Conservation (phyloP, 1,140 invertebrate genomes). For the Spodoptera litura region DNA sequence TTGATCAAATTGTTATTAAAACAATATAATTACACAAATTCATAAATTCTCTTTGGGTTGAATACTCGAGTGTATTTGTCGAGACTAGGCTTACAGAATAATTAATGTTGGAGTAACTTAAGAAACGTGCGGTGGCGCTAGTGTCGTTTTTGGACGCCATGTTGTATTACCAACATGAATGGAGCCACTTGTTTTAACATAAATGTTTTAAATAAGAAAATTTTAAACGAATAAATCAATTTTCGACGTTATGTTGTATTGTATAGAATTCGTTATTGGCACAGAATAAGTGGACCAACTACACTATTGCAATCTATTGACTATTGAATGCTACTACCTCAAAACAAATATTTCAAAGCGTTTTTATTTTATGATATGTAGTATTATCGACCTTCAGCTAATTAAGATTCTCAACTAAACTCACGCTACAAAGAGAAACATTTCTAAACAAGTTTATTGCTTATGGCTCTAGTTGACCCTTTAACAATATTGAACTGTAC, state of each 20-base stretch:
- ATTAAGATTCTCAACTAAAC: constrained; percentile 4
- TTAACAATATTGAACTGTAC: background rate
- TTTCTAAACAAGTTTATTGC: constrained; percentile 16
- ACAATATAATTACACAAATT: background rate
- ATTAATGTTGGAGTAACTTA: constrained; percentile 14
- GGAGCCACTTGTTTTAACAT: too few relatives aligned
- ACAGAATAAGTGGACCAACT: too few relatives aligned
- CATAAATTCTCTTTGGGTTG: constrained; percentile 35
- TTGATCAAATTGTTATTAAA: constrained; percentile 6
- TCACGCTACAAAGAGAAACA: background rate
- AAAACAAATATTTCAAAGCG: too few relatives aligned
- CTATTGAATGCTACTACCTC: too few relatives aligned
- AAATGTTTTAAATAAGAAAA: too few relatives aligned
- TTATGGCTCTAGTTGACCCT: constrained; percentile 1
- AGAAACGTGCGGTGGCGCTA: background rate
- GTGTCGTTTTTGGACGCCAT: too few relatives aligned
- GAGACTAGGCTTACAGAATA: constrained; percentile 14
- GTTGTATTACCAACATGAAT: too few relatives aligned
- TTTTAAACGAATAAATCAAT: too few relatives aligned
- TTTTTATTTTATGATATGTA: constrained; percentile 12
- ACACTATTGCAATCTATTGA: too few relatives aligned
- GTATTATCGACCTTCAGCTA: background rate
- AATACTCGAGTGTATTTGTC: constrained; percentile 3
- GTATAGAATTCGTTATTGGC: too few relatives aligned
- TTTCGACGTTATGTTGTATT: too few relatives aligned